Conservation (phyloP, 2,113 vertebrate species). For the Stictonetta naevosa region DNA sequence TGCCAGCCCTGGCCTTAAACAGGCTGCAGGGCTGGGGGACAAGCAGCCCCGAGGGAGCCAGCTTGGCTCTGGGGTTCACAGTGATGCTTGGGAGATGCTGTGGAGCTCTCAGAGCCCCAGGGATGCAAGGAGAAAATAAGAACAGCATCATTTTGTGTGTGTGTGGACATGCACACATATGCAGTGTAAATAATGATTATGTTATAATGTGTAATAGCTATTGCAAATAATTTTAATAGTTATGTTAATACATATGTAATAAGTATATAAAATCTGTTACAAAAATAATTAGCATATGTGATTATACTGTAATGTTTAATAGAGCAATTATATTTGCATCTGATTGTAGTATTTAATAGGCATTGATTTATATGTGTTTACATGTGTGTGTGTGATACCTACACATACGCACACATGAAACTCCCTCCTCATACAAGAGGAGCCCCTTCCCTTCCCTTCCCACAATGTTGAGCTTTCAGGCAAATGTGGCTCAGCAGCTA, state of each 20-base stretch:
- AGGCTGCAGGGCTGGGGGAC: background rate
- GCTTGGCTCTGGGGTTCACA: background rate
- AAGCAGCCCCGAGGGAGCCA: background rate
- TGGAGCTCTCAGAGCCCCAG: background rate
- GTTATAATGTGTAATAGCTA: background rate
- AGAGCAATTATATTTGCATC: background rate
- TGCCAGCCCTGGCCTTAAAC: background rate
- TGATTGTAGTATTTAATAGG: background rate
- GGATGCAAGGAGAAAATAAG: background rate
- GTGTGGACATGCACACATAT: background rate
- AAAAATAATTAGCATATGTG: background rate
- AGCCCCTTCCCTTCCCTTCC: background rate
- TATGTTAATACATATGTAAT: background rate
- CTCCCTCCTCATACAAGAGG: background rate
- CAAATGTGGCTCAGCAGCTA: rapidly evolving
- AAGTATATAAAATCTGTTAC: background rate
- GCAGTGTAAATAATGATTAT: background rate
- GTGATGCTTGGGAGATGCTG: background rate
- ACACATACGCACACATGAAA: background rate
- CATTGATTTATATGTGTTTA: background rate
- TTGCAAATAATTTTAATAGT: background rate
- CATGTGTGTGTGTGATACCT: background rate
- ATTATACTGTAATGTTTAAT: background rate
- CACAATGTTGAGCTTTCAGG: background rate
- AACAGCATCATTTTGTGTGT: background rate